Evolutionary conservation across 2,888 invertebrate species (phyloP), one percentile per base, ranked within the genome.

Genomic region (Drosophila cyrtoloma): DNA sequence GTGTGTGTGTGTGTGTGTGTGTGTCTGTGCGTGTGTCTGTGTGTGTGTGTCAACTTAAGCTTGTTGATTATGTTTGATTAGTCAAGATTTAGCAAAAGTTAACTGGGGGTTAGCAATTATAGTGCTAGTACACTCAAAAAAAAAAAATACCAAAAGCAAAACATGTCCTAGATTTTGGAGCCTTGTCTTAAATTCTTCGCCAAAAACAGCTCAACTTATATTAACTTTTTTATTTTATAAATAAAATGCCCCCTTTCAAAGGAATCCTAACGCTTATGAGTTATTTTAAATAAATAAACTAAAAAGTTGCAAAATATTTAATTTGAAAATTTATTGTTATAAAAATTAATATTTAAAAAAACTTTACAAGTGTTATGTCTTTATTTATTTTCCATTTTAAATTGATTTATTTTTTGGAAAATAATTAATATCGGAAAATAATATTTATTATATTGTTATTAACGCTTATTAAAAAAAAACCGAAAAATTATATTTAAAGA

Each of bases 11-110:
- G 71, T 71, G 69, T 61, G 44, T n/a, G 42, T 52, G 58, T 75
- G 52, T 71, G 71, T 71, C 69, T 61, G 44, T n/a, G 42, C 52
- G 58, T 75, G 51, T 67, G 63, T 16, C 2, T 5, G 62, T 59
- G 51, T 26, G 47, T 59, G 65, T 75, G 58, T 71, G 77, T 77
- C 73, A 77, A 71, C 77, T 78, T 84, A 89, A 86, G 85, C 86
- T 75, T 84, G 89, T 87, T 86, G 77, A 86, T 89, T 87, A 79
- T 82, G 82, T 86, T 89, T 86, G 77, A 89, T 86, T 86, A 84
- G 85, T 75, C 77, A 76, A 80, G 82, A 86, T 86, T 86, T 88
- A 77, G 74, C 39, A 60, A 71, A 65, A 71, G 67, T 82, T 79
- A 67, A 59, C 61, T 68, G 37, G 44, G 71, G 14, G 14, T 22